Evolutionary conservation across 2,888 invertebrate species (phyloP).

Genomic region (Dendrolimus pini): DNA sequence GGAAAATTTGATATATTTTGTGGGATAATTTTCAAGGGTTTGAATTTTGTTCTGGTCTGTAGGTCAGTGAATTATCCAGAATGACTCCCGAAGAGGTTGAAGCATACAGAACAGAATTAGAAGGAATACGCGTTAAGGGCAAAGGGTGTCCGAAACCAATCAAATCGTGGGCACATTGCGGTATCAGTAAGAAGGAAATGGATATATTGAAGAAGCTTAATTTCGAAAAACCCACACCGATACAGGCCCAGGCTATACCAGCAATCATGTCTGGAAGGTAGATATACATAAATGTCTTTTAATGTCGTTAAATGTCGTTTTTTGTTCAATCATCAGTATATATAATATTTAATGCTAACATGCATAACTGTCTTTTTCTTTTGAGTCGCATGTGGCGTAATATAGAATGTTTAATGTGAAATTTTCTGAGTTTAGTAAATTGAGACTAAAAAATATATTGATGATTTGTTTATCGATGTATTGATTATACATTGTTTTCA

Average conservation of each 20-base stretch:
- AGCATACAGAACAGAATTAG: conserved; percentile 90
- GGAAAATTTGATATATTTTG: no score
- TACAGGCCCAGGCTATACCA: conserved; percentile 98
- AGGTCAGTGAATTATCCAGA: conserved; percentile 94
- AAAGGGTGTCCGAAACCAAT: conserved; percentile 98
- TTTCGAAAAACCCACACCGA: conserved; percentile 98
- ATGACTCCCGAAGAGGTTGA: conserved; percentile 94
- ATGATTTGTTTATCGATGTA: no score
- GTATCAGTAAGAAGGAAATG: conserved; percentile 96
- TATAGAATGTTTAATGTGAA: no score
- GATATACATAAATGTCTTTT: no score
- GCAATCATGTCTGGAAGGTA: conserved; percentile 96
- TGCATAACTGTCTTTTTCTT: no score
- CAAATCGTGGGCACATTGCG: conserved; percentile 98
- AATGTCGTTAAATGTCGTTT: no score
- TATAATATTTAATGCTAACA: no score
- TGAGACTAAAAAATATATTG: no score
- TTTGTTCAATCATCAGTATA: not conserved
- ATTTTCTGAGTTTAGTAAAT: no score
- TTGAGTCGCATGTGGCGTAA: no score
- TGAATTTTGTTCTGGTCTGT: conserved; percentile 15
- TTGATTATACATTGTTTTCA: no score
- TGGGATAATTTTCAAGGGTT: no score
- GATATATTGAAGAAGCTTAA: conserved; percentile 92
- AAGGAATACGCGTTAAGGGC: conserved; percentile 97